phyloP scores from a whole-genome alignment of 1,140 invertebrate genomes.

The Diabrotica undecimpunctata region DNA sequence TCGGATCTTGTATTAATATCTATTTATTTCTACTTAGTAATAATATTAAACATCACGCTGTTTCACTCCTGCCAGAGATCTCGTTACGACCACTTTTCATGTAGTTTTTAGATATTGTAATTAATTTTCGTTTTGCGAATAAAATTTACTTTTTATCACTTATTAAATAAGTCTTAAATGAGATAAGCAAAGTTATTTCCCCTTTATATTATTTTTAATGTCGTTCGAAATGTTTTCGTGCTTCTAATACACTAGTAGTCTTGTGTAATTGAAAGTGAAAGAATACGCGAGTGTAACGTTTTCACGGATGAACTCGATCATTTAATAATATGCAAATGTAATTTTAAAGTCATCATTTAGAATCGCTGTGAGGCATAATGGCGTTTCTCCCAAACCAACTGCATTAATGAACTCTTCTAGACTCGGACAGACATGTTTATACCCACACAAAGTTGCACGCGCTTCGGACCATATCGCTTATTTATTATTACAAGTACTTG shows the following conservation, averaged over 20 bases:
- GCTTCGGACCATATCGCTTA: slow-evolving; percentile 46
- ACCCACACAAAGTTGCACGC: slow-evolving; percentile 45
- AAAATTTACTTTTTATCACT: no score
- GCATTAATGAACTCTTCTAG: slow-evolving; percentile 47
- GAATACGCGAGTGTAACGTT: slow-evolving; percentile 4
- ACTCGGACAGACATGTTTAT: slow-evolving; percentile 45
- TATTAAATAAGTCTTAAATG: no score
- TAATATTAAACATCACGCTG: no score
- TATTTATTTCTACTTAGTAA: no score
- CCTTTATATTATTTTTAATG: no score
- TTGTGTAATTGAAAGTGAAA: slow-evolving; percentile 12
- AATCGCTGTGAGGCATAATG: slow-evolving; percentile 38
- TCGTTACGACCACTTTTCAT: no score
- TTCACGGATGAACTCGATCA: slow-evolving; percentile 26
- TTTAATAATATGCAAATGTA: slow-evolving; percentile 44
- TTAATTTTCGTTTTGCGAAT: no score
- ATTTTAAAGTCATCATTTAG: slow-evolving; percentile 47
- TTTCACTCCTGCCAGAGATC: no score
- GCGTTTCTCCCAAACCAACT: slow-evolving; percentile 45
- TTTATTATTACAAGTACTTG: slow-evolving; percentile 45
- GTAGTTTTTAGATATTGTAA: no score
- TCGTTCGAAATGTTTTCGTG: no score
- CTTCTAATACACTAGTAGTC: not conserved
- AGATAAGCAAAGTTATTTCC: no score
- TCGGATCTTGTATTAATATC: no score